Evolutionary conservation across 1,140 invertebrate species (phyloP), one percentile per base, ranked within the genome.

Genomic region (Mactra quadrangularis): DNA sequence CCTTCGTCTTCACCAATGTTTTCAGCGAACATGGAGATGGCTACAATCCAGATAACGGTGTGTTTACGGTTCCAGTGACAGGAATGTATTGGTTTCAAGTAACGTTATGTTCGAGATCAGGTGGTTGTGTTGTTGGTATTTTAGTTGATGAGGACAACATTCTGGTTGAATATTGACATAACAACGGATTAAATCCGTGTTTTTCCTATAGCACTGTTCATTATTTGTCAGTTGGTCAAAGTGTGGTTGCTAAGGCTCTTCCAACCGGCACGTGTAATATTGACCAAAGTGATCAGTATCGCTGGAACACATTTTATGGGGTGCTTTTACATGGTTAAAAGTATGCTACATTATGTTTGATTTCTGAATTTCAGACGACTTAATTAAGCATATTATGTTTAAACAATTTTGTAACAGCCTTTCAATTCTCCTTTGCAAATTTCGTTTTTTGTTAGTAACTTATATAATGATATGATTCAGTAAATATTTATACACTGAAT

Each of bases 291-390:
- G n/a, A 33, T 35, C 7, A 33, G 3, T 62, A 62, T 31, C 31
- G 59, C 31, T 62, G 59, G 59, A 62, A 62, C 31, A 62, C 59
- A 35, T 35, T 62, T 33, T 33, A 27, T 15, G 59, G 29, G 15
- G 6, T 31, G 3, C 33, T 62, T 4, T 3, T 27, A 25, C n/a
- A 59, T 29, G 38, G 6, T 41, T 41, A 41, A 15, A 41, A n/a
- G n/a, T n/a, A n/a, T n/a, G n/a, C n/a, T n/a, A n/a, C n/a, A n/a
- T n/a, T n/a, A n/a, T n/a, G n/a, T n/a, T n/a, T n/a, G n/a, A n/a
- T n/a, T n/a, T n/a, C n/a, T n/a, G n/a, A n/a, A n/a, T n/a, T n/a
- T n/a, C n/a, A n/a, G n/a, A n/a, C n/a, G n/a, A n/a, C n/a, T n/a
- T n/a, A n/a, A n/a, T n/a, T n/a, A n/a, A n/a, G n/a, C n/a, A n/a